Evolutionary conservation across 2,797 vertebrate genomes (phyloP), one percentile per base, ranked within the genome.

Genomic region (Fistularia tabacaria): DNA sequence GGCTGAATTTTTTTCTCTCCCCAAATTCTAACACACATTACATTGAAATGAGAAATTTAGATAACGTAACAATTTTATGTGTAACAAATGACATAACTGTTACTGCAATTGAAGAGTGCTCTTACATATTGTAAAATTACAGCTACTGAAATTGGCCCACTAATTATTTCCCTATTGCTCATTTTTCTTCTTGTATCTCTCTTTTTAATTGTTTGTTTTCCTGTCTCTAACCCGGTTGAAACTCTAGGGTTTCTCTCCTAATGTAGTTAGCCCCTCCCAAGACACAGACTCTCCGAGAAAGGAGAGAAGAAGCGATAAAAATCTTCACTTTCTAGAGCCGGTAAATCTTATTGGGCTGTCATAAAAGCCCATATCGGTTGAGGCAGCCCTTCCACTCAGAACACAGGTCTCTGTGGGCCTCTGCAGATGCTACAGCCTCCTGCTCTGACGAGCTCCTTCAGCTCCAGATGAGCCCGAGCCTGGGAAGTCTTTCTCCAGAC

Each of bases 241-340:
- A 87, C 82, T 93, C 92, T 98, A 95, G 91, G 90, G 92, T 98
- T 98, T 97, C 95, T 41, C 62, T 74, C 64, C 93, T 93, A 98
- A 98, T 92, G 82, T 87, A 90, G 95, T 98, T 97, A 98, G 83
- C 83, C 88, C 84, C 91, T 97, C 96, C 95, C 95, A 96, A 95
- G 95, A 94, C 90, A 90, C 91, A 90, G 89, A 88, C 85, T 88
- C 87, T 90, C 83, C 91, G 91, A 93, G 91, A 93, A 91, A 90
- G 86, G 89, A 91, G 91, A 94, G 76, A 82, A 87, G 80, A 92
- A 90, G 86, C 80, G 93, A 93, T 94, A 92, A 93, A 92, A 92
- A 92, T 93, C 92, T 92, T 91, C 92, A 93, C 91, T 94, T 91
- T 91, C 87, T 88, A 89, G 87, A 90, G 78, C 82, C 82, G 90